phyloP scores from a whole-genome alignment of 2,113 vertebrate genomes.

The Sphaerodactylus townsendi region DNA sequence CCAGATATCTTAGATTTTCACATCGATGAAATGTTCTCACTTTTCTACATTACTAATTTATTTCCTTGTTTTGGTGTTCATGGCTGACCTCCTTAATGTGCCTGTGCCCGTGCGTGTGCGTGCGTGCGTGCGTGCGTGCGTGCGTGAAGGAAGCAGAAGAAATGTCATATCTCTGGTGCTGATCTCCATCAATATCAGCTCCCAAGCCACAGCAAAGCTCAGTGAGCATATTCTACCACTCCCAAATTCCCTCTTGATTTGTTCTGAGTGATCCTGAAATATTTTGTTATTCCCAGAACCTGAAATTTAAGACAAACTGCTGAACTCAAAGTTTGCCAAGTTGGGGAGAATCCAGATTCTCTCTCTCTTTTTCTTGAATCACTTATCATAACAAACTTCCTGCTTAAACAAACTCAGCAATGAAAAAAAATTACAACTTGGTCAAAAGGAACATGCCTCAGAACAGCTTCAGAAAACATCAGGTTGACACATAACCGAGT shows the following conservation, averaged over 20 bases:
- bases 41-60: neutral
- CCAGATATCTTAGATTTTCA: neutral
- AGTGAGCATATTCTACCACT: slow-evolving; percentile 50
- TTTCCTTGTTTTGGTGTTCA: neutral
- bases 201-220: slow-evolving; percentile 32
- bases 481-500: slow-evolving; percentile 6
- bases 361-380: neutral
- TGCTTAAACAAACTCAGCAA: slow-evolving; percentile 48
- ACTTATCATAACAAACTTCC: slow-evolving; percentile 37
- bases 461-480: slow-evolving; percentile 49
- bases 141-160: neutral
- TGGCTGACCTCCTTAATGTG: neutral
- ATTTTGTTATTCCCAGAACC: slow-evolving; percentile 56
- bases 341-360: slow-evolving; percentile 48
- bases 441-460: slow-evolving; percentile 3
- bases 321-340: slow-evolving; percentile 63
- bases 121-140: neutral
- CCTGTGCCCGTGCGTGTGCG: neutral
- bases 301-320: slow-evolving; percentile 58
- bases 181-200: neutral
- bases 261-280: slow-evolving; percentile 57
- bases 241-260: slow-evolving; percentile 47
- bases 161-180: neutral
- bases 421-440: slow-evolving; percentile 42
- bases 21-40: neutral